phyloP scores from a whole-genome alignment of 1,140 invertebrate genomes.

The Triops longicaudatus region DNA sequence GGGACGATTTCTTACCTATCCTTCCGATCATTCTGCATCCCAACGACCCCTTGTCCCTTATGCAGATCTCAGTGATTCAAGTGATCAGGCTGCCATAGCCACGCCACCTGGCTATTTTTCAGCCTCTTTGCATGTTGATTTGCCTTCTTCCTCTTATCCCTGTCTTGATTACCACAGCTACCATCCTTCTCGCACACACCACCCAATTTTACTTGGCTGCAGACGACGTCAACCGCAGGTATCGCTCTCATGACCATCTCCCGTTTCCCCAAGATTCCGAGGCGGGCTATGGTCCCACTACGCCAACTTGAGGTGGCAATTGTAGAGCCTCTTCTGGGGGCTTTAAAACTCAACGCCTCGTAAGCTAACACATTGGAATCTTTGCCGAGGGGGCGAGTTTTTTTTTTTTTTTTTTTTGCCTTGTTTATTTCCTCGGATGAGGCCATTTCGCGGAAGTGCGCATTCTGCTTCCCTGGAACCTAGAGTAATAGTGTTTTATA shows the following conservation, averaged over 20 bases:
- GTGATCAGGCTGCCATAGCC: background rate
- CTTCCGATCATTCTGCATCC: background rate
- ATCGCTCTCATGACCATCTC: background rate
- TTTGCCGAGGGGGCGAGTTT: background rate
- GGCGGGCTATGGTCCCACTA: too few relatives aligned
- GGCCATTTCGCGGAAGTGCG: background rate
- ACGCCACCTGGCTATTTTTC: background rate
- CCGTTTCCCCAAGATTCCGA: too few relatives aligned
- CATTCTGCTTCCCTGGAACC: background rate
- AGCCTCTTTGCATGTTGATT: background rate
- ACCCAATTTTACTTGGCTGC: background rate
- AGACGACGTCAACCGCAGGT: background rate
- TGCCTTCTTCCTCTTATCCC: background rate
- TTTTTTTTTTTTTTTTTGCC: background rate
- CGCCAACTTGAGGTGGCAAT: too few relatives aligned
- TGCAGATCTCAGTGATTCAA: background rate
- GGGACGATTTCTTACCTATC: background rate
- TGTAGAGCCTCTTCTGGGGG: background rate
- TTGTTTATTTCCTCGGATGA: background rate
- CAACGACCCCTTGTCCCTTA: background rate
- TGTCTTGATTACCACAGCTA: background rate
- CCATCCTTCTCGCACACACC: background rate
- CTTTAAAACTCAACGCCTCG: background rate
- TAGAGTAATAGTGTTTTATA: background rate
- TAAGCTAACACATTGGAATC: background rate